Percentiles rank a stretch among this genome's conserved stretches.
Evolutionary conservation across 2,888 invertebrate species (phyloP).

Genomic region (Drepana falcataria): DNA sequence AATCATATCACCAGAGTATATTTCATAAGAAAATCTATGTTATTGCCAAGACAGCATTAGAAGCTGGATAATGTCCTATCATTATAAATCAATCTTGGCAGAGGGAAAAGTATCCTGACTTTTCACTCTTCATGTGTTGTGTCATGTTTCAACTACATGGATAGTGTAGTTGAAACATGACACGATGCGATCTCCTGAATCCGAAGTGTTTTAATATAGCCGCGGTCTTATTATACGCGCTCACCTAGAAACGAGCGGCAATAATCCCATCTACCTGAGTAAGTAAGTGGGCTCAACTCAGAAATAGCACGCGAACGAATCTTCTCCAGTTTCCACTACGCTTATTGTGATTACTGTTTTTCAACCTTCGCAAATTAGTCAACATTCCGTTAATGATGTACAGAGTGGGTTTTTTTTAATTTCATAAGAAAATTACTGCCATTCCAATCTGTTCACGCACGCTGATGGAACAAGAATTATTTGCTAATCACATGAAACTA

Average conservation of each 20-base stretch:
- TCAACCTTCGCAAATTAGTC: slow-evolving; percentile 1
- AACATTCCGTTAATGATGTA: too few species aligned
- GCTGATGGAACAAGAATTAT: too few species aligned
- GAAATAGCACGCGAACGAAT: slow-evolving; percentile 46
- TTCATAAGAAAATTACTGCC: neutral
- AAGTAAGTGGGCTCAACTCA: slow-evolving; percentile 29
- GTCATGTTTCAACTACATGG: slow-evolving; percentile 1
- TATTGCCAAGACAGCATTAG: neutral
- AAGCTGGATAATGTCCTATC: neutral
- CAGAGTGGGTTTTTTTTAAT: neutral
- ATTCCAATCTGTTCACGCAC: too few species aligned
- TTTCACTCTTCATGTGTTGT: neutral
- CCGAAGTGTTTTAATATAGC: slow-evolving; percentile 53
- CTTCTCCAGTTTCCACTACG: slow-evolving; percentile 28
- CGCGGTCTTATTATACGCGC: slow-evolving; percentile 53
- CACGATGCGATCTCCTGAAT: slow-evolving; percentile 48
- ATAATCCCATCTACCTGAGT: slow-evolving; percentile 51
- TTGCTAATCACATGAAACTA: too few species aligned
- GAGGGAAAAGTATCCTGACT: neutral
- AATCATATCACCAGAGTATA: too few species aligned
- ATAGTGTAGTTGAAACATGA: slow-evolving; percentile 42
- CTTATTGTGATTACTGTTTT: slow-evolving; percentile 16
- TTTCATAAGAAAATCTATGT: neutral
- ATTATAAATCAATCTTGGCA: neutral
- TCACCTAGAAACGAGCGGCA: slow-evolving; percentile 48